Percentiles rank a stretch among this genome's conserved stretches.
These are phyloP conservation scores for Pangasius krempfi DNA, from an alignment of 2,797 vertebrate species.

Conservation along the genomic window DNA sequence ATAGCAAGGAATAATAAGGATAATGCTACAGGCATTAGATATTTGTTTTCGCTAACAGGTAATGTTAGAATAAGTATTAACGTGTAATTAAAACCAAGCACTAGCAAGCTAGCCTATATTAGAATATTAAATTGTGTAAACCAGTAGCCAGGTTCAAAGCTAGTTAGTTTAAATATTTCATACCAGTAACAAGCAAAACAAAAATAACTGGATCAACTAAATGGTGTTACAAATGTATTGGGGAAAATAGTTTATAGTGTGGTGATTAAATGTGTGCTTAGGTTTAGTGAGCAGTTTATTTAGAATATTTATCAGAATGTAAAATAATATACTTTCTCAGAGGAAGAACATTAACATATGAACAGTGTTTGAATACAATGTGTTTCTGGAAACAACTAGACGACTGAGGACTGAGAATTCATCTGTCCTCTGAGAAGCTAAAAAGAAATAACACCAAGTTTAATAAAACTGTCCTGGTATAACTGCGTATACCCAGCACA, in stretches of 20 bases:
- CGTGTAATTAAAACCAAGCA: not conserved
- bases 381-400: not conserved
- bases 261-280: not conserved
- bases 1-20: not conserved
- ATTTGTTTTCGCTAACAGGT: not conserved
- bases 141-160: not conserved
- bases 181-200: not conserved
- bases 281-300: not conserved
- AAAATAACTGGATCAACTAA: not conserved
- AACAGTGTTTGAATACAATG: not conserved
- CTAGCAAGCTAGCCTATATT: not conserved
- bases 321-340: not conserved
- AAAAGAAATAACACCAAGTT: constrained; percentile 9
- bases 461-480: constrained; percentile 7
- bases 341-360: not conserved
- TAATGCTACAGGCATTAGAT: not conserved
- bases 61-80: not conserved
- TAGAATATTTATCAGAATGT: not conserved
- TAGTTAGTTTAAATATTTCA: not conserved
- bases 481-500: constrained; percentile 9
- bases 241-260: not conserved
- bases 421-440: not conserved
- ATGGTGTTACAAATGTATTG: not conserved
- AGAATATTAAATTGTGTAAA: not conserved
- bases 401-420: not conserved